phyloP scores from a whole-genome alignment of 2,888 invertebrate species.

The Dryobota labecula region DNA sequence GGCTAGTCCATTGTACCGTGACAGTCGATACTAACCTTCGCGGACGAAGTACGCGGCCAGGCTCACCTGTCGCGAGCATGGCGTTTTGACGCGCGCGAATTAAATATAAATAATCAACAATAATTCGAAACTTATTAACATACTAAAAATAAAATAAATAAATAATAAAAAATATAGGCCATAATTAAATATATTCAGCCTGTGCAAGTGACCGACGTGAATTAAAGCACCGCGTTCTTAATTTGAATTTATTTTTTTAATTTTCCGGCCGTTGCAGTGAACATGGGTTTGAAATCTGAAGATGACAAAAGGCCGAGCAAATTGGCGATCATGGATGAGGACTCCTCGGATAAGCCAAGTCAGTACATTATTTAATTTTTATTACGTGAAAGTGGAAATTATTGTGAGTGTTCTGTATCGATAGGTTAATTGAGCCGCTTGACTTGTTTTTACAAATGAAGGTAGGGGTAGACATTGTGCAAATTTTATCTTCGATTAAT shows the following conservation, averaged over 20 bases:
- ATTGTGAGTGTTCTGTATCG: conserved; percentile 11
- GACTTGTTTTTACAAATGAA: conserved; percentile 25
- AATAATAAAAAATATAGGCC: conserved; percentile 2
- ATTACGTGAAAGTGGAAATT: conserved; percentile 36
- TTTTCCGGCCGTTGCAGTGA: conserved; percentile 74
- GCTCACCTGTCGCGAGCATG: conserved; percentile 75
- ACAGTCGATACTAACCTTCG: conserved; percentile 86
- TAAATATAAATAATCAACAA: conserved; percentile 62
- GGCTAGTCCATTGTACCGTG: conserved; percentile 77
- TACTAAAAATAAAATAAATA: conserved; percentile 19
- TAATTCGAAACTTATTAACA: conserved; percentile 27
- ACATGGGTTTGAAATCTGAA: conserved; percentile 87
- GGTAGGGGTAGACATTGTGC: not conserved
- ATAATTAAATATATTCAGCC: conserved; percentile 16
- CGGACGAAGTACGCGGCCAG: conserved; percentile 75
- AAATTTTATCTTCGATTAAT: not conserved
- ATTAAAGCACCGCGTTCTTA: conserved; percentile 59
- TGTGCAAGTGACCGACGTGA: conserved; percentile 62
- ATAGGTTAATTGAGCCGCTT: conserved; percentile 15
- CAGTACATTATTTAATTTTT: conserved; percentile 68
- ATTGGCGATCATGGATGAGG: conserved; percentile 89
- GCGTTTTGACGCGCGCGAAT: conserved; percentile 79
- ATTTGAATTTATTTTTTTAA: conserved; percentile 63
- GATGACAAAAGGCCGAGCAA: conserved; percentile 88
- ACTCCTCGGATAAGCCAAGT: conserved; percentile 83